Percentiles rank a stretch among this genome's conserved stretches.
Evolutionary conservation across 2,113 vertebrate genomes (phyloP).

Genomic region (Solea senegalensis): DNA sequence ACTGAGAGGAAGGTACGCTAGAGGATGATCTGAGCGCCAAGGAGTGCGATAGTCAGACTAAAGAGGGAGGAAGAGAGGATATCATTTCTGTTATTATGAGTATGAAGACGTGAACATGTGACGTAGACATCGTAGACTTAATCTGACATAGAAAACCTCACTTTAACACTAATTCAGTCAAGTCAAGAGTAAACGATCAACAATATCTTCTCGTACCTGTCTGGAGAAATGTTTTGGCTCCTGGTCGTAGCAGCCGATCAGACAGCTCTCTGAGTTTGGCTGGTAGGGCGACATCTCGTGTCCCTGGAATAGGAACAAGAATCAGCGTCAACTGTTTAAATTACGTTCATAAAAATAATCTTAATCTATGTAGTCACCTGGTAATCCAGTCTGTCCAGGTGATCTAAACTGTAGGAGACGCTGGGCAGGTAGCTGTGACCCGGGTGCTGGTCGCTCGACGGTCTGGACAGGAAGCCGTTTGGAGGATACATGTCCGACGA

Average conservation of each 20-base stretch:
- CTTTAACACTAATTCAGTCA: too few relatives aligned
- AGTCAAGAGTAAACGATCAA: too few relatives aligned
- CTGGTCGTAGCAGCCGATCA: conserved; percentile 72
- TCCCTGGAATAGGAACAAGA: conserved; percentile 39
- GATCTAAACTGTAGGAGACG: conserved; percentile 76
- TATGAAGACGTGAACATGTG: neutral
- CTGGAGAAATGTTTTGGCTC: conserved; percentile 40
- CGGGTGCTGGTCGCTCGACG: conserved; percentile 50
- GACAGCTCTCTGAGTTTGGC: conserved; percentile 70
- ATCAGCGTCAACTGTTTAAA: too few relatives aligned
- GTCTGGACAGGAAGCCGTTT: conserved; percentile 56
- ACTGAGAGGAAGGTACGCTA: conserved; percentile 64
- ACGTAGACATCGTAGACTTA: neutral
- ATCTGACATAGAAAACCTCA: neutral
- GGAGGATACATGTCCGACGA: conserved; percentile 58
- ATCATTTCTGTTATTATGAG: neutral
- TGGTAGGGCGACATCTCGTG: conserved; percentile 63
- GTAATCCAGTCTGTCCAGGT: conserved; percentile 73
- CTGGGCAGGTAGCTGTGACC: conserved; percentile 67
- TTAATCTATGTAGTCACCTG: conserved; percentile 39
- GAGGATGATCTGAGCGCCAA: conserved; percentile 46
- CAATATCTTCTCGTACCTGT: conserved; percentile 49
- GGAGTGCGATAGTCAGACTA: conserved; percentile 54
- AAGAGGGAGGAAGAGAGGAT: conserved; percentile 7
- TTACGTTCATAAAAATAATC: neutral